Evolutionary conservation across 64 coral and sea anemone genomes (phyloP).

Genomic region (Montipora foliosa): DNA sequence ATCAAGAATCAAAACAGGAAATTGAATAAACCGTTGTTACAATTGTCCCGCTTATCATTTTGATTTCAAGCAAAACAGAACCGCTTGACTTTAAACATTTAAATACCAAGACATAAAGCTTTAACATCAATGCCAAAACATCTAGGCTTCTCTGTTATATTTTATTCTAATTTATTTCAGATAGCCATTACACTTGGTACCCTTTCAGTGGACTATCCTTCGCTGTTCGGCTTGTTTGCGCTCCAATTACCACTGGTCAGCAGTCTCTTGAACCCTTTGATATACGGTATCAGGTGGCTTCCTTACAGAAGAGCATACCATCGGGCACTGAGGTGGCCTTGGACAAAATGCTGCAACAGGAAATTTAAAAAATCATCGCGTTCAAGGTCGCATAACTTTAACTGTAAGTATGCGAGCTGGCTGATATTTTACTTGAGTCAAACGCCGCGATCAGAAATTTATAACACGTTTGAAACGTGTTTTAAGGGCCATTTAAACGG

Average conservation of each 20-base stretch:
- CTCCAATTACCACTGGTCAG: conserved; percentile 64
- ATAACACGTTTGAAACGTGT: too few species aligned
- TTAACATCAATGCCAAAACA: too few species aligned
- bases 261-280: conserved; percentile 56
- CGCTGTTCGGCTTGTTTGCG: conserved; percentile 44
- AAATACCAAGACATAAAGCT: too few species aligned
- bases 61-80: too few species aligned
- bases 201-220: conserved; percentile 38
- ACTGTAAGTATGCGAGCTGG: neutral
- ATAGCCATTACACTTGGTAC: conserved; percentile 35
- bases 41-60: too few species aligned
- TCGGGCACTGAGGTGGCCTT: conserved; percentile 14
- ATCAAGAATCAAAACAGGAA: too few species aligned
- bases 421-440: too few species aligned
- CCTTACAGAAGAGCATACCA: conserved; percentile 59
- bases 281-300: conserved; percentile 63
- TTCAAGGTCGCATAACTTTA: conserved; percentile 4
- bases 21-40: too few species aligned
- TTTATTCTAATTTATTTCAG: conserved; percentile 17
- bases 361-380: conserved; percentile 4
- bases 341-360: conserved; percentile 7
- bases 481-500: too few species aligned
- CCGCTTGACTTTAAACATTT: too few species aligned
- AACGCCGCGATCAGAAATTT: too few species aligned
- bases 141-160: too few species aligned